Evolutionary conservation across 2,888 invertebrate genomes (phyloP), one percentile per base, ranked within the genome.

Genomic region (Oligia strigilis): DNA sequence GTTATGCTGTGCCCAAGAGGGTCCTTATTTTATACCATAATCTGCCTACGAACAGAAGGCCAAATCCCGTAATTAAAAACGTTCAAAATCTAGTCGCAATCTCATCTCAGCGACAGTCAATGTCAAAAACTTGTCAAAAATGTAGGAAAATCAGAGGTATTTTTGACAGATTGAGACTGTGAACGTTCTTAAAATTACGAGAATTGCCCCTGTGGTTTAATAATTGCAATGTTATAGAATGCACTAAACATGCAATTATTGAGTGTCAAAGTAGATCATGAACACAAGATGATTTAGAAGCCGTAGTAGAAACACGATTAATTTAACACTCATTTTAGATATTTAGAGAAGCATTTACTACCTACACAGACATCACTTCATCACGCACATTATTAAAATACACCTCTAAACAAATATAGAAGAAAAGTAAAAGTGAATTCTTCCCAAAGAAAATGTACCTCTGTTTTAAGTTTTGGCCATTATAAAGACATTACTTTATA

Each of bases 241-340:
- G 43, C 43, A 74, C 29, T 74, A 11, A 74, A 23, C 2, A 36
- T 17, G 17, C 8, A 0, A 60, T 17, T 52, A 43, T 43, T 52
- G 9, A 23, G 14, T 58, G 14, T 58, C n/a, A 11, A n/a, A 36
- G 29, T 43, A 58, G 29, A 36, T 74, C 11, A 60, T 29, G 0
- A 60, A 43, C 43, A 52, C 52, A 1, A 46, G 23, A 36, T 73
- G n/a, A n/a, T 52, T 73, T 74, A 74, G 23, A 60, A 75, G 8
- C 2, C 8, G 11, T 78, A 70, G 17, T 52, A 19, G 6, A 36
- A 29, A 13, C 13, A 40, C 40, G 40, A 40, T 4, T 40, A 19
- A 36, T 58, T 40, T n/a, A 40, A 58, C 5, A 65, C 6, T 64
- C 3, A 75, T 49, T 55, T 17, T 46, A 13, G 52, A 40, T 79